Evolutionary conservation across 2,113 vertebrate species (phyloP), one percentile per base, ranked within the genome.

Genomic region (Cyprinus carpio): DNA sequence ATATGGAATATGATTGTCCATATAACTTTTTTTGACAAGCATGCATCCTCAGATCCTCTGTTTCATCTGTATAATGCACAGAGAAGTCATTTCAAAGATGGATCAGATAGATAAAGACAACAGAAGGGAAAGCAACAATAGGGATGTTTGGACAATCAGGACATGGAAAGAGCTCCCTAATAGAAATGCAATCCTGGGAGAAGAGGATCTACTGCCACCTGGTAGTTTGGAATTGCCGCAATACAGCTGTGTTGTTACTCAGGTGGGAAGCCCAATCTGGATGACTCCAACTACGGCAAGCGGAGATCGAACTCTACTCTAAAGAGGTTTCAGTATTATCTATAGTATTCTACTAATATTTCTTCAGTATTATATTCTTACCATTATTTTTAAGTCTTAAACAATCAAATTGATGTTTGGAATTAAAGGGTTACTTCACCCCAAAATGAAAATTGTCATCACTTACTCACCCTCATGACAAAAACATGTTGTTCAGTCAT

Each of bases 221-320:
- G 91, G 90, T 82, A 37, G 11, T 15, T 0, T 86, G 11, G 62
- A 1, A n/a, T n/a, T 31, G 92, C 93, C 2, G 92, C n/a, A n/a
- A n/a, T 54, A 94, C 92, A 34, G 84, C 92, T 64, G 91, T n/a
- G n/a, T 90, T 84, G 72, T 92, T 69, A 91, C 92, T 16, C 88
- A 91, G 56, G 87, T 93, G 20, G n/a, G 88, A 92, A 78, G 85
- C 89, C n/a, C 9, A 64, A 64, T 75, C 84, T 0, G 12, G 2
- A 9, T 1, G 65, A 31, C 64, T 1, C 2, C 37, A 90, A 69
- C 0, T 92, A 91, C 78, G 88, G n/a, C n/a, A 78, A 64, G 90
- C 91, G 75, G 87, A 91, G 3, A 92, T 92, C 54, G 89, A 92
- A 82, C 92, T 93, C 76, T 91, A 92, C 6, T 58, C 86, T 40